Evolutionary conservation across 2,113 vertebrate species (phyloP).

Genomic region (rat (Rattus norvegicus)): GRCr8 NC_086020.1:177188501-177189000

Average conservation of each 20-base stretch:
- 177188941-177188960: not conserved
- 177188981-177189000: not conserved
- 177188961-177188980: not conserved
- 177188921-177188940: not conserved
- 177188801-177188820: not conserved
- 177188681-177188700: not conserved
- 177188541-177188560: too few relatives aligned
- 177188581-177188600: not conserved
- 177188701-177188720: not conserved
- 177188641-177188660: not conserved
- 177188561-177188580: not conserved
- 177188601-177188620: not conserved
- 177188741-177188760: not conserved
- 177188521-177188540: not conserved
- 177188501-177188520: not conserved
- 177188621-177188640: not conserved
- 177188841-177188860: not conserved
- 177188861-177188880: not conserved
- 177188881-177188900: not conserved
- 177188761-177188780: not conserved
- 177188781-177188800: not conserved
- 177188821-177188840: not conserved
- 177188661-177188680: not conserved
- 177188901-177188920: not conserved
- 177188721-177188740: not conserved